Evolutionary conservation across 2,113 vertebrate genomes (phyloP).

Genomic region (Chaetorhynchus papuensis): DNA sequence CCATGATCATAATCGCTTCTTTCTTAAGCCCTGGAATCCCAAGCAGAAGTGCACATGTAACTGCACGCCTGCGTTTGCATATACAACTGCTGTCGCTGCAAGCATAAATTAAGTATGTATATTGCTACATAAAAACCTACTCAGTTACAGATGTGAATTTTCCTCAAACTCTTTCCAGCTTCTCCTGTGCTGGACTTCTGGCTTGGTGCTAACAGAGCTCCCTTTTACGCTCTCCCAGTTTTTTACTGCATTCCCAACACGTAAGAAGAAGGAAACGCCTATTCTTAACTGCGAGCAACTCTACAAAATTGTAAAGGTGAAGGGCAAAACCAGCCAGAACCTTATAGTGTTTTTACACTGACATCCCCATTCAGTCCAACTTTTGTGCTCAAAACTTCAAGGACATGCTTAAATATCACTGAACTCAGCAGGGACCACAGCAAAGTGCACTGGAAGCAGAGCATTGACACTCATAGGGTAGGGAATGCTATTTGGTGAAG

Average conservation of each 20-base stretch:
- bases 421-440: background rate
- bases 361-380: background rate
- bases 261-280: background rate
- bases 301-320: background rate
- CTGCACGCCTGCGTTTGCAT: conserved; percentile 27
- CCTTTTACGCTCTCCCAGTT: background rate
- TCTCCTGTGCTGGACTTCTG: background rate
- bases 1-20: conserved; percentile 11
- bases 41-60: conserved; percentile 21
- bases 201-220: background rate
- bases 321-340: background rate
- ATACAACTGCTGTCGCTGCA: conserved; percentile 38
- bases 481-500: background rate
- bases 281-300: background rate
- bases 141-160: conserved; percentile 9
- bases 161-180: background rate
- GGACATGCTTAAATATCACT: background rate
- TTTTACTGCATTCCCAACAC: background rate
- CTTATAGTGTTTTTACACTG: fast-evolving
- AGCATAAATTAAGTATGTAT: conserved; percentile 49
- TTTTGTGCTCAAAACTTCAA: background rate
- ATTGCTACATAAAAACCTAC: conserved; percentile 32
- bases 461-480: fast-evolving
- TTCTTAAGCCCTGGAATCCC: conserved; percentile 49
- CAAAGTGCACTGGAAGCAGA: background rate